Percentiles rank a stretch among this genome's conserved stretches.
Conservation (phyloP, 2,797 vertebrate genomes). For the Brachyalestes nurse region DNA sequence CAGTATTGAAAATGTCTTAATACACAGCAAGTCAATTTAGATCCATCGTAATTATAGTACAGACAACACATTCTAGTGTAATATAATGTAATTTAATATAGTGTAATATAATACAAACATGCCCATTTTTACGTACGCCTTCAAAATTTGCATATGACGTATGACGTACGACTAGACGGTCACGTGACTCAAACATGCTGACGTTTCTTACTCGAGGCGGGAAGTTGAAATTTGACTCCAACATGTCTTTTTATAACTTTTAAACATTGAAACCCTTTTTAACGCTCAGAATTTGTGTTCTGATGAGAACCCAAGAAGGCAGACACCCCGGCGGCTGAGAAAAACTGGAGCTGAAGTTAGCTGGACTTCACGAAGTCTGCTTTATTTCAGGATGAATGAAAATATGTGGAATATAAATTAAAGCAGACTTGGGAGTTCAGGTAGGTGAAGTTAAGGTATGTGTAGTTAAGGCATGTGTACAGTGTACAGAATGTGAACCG, state of each 20-base stretch:
- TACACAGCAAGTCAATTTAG: too few species aligned
- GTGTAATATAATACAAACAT: neutral
- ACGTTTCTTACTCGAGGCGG: neutral
- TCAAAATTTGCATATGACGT: constrained; percentile 5
- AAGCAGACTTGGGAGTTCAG: neutral
- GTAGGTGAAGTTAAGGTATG: too few species aligned
- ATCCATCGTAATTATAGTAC: neutral
- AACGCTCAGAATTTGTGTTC: neutral
- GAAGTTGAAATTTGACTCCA: neutral
- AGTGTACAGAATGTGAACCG: neutral
- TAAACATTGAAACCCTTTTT: neutral
- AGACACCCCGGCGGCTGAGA: neutral
- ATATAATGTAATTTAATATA: neutral
- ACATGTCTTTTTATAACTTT: neutral
- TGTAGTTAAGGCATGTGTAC: too few species aligned
- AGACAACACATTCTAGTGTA: too few species aligned
- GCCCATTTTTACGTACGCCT: neutral
- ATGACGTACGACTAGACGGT: neutral
- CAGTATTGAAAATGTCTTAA: too few species aligned
- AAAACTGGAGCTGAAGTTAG: neutral
- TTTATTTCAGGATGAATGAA: neutral
- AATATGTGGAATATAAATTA: neutral
- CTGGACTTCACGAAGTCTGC: neutral
- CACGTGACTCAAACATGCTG: neutral
- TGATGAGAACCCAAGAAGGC: neutral